Conservation (phyloP, 53 echinoderm and acorn worm genomes). For the Pentamera pediparva region DNA sequence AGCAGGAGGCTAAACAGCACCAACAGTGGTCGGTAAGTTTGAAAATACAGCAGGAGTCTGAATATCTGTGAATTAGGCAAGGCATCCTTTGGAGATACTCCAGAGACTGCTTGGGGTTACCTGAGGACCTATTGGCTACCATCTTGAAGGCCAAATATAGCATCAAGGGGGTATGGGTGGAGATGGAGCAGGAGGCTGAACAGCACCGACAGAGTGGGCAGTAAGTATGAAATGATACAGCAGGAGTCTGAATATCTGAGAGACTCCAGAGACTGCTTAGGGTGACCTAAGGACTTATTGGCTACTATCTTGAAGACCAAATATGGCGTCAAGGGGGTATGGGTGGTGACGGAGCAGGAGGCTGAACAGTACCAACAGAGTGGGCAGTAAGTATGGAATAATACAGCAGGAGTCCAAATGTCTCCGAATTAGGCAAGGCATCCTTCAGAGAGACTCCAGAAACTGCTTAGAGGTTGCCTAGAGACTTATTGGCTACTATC, state of each 20-base stretch:
- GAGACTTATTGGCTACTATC: too few species aligned
- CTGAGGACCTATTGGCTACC: too few species aligned
- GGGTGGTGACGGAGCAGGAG: slow-evolving; percentile 34
- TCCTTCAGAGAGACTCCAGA: too few species aligned
- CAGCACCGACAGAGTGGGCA: slow-evolving; percentile 47
- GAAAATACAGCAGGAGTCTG: background rate
- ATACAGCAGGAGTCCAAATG: too few species aligned
- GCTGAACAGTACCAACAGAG: slow-evolving; percentile 42
- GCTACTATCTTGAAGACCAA: slow-evolving; percentile 27
- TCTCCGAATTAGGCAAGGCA: too few species aligned
- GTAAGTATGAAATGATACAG: slow-evolving; percentile 13
- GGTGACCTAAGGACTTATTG: too few species aligned
- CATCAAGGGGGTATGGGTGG: slow-evolving; percentile 35
- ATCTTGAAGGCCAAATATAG: slow-evolving; percentile 38
- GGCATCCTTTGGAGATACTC: too few species aligned
- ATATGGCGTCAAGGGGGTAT: slow-evolving; percentile 34
- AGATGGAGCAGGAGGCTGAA: slow-evolving; percentile 23
- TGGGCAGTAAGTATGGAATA: slow-evolving; percentile 55
- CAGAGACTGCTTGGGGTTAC: too few species aligned
- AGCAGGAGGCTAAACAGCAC: slow-evolving; percentile 30
- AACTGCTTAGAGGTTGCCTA: too few species aligned
- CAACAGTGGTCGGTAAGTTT: slow-evolving; percentile 50
- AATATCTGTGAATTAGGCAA: too few species aligned
- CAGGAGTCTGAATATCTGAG: too few species aligned
- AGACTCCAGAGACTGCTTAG: too few species aligned